Percentiles rank a stretch among this genome's conserved stretches.
Conservation (phyloP, 2,797 vertebrate genomes). For the Falco naumanni region DNA sequence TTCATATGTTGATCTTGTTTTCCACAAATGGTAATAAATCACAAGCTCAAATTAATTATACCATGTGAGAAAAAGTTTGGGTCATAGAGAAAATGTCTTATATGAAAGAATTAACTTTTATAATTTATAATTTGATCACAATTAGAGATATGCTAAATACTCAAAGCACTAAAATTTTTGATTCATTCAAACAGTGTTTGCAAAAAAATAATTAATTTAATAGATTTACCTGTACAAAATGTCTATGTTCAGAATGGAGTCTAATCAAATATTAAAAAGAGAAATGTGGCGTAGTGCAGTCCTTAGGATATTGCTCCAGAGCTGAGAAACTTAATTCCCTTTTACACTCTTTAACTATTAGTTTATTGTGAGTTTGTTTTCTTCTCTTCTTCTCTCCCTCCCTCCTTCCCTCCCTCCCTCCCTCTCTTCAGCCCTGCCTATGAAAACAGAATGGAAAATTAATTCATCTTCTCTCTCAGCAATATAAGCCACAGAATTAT, state of each 20-base stretch:
- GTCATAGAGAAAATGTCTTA: background rate
- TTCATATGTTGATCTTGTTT: background rate
- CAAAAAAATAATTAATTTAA: background rate
- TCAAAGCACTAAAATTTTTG: background rate
- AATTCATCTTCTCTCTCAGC: background rate
- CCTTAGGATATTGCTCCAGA: background rate
- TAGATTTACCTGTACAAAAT: background rate
- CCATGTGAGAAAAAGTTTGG: background rate
- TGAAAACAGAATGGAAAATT: background rate
- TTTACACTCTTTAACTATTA: background rate
- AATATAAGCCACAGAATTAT: background rate
- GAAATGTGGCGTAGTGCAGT: background rate
- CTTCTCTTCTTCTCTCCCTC: background rate
- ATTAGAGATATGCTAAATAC: background rate
- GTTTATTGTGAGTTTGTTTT: background rate
- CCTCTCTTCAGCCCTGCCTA: too few species aligned
- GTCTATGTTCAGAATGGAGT: background rate
- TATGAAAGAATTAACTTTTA: background rate
- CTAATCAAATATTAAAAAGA: background rate
- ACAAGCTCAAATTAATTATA: background rate
- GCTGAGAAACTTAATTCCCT: background rate
- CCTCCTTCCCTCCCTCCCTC: too few species aligned
- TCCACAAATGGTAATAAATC: background rate
- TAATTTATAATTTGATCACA: background rate
- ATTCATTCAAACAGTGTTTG: background rate